Base-by-base conservation (phyloP, 2,113 vertebrate genomes). In the Bufo gargarizans region DNA sequence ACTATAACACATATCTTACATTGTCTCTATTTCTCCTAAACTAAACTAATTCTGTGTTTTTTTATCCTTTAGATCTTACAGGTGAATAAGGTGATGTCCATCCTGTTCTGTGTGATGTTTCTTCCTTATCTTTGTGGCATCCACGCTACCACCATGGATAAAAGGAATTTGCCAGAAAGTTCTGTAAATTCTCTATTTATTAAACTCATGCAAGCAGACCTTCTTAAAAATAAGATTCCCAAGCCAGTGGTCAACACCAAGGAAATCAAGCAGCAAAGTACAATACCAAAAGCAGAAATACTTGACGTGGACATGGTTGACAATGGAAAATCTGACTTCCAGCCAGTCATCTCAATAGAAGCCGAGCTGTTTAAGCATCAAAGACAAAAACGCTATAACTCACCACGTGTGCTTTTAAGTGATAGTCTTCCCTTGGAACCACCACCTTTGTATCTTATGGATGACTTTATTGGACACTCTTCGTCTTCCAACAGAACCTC, bases 81-180 rank as follows among this genome's bases (percentile, higher is more conserved):
- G 97, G 98, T 99, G 97, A 99, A 99, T 97, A 97, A 98, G 97
- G 98, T 98, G 96, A 99, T 99, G 98, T 99, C 97, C 96, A 97
- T 99, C 96, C 96, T 99, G 96, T 96, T 99, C 95, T 99, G 98
- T 95, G 96, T 97, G 95, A 97, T 98, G 97, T 97, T 99, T 95
- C 97, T 99, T 88, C 90, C 97, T 93, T 99, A 98, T 96, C 97
- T 99, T 93, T 97, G 97, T 95, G 97, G 97, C 95, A 96, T 98
- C 93, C 97, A 99, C 90, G 97, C 96, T 89, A 96, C 96, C 92
- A 96, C 95, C 93, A 98, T 98, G 97, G 97, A 97, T 94, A 96
- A 95, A 92, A 95, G 93, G 95, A 96, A 93, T 93, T 90, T 97
- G 85, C 96, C 96, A 33, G 96, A 97, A 90, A 97, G 98, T 93